Conservation (phyloP, 1,140 invertebrate species). For the Drosophila bifasciata region DNA sequence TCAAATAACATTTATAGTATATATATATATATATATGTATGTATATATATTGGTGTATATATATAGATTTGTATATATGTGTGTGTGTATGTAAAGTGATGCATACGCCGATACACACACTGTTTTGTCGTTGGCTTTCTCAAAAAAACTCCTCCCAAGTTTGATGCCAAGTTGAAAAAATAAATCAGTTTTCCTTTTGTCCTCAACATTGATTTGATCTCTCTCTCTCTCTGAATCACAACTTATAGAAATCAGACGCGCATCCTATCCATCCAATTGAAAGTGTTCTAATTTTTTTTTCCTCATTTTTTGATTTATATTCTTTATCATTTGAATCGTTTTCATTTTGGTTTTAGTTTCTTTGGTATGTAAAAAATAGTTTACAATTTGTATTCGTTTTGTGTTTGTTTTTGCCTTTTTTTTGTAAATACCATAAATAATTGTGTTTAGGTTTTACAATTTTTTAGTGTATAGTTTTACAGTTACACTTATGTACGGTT, state of each 20-base stretch:
- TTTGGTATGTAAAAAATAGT: constrained; percentile 77
- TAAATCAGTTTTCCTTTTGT: constrained; percentile 74
- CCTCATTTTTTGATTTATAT: constrained; percentile 20
- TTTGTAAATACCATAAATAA: constrained; percentile 79
- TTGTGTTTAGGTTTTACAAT: constrained; percentile 77
- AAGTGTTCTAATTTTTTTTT: constrained; percentile 44
- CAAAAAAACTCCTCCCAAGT: constrained; percentile 64
- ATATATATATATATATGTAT: constrained; percentile 50
- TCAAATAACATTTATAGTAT: constrained; percentile 79
- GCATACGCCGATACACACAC: constrained; percentile 51
- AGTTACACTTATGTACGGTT: constrained; percentile 73
- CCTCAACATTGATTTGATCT: constrained; percentile 66
- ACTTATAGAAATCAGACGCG: constrained; percentile 77
- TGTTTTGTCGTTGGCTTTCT: constrained; percentile 60
- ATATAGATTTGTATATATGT: constrained; percentile 67
- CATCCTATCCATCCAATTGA: constrained; percentile 39
- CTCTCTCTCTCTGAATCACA: constrained; percentile 73
- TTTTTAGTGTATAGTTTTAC: constrained; percentile 77
- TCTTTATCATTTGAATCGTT: constrained; percentile 5
- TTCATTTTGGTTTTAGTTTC: constrained; percentile 29
- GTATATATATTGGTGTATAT: constrained; percentile 45
- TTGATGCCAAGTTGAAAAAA: constrained; percentile 79
- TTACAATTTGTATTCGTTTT: constrained; percentile 70
- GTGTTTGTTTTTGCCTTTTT: constrained; percentile 9
- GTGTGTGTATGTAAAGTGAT: constrained; percentile 65